Base-by-base conservation (phyloP, 1,140 invertebrate genomes). In the Nasonia vitripennis region DNA sequence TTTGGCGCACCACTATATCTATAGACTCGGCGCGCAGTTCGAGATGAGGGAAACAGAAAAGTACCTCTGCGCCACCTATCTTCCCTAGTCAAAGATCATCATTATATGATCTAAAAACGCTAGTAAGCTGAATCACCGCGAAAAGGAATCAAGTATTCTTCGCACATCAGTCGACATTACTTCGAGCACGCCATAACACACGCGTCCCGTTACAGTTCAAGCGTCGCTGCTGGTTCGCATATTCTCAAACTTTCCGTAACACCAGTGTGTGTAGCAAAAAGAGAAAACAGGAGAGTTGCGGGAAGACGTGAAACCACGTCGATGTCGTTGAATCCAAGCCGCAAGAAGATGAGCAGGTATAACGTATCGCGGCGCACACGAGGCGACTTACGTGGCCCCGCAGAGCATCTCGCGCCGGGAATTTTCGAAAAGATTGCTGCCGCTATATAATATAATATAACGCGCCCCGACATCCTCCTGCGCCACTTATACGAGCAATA, bases 351-450 rank as follows among this genome's bases (percentile, higher is more conserved):
- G 70, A 31, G 31, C 14, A 37, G 31, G 27, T 73, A 73, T 74
- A 74, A 51, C 20, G 55, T n/a, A 17, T n/a, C 20, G 6, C 17
- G 17, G 5, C 20, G 6, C 17, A n/a, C 17, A 62, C 12, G 11
- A 4, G 51, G 20, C 14, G 51, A 55, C 51, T 55, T 62, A n/a
- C n/a, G n/a, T n/a, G 17, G 20, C 14, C 17, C 14, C 70, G 11
- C 12, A 37, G 34, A 17, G 34, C 34, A 74, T 37, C 71, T 73
- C 71, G 27, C 31, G 71, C 31, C 6, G 4, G 31, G 37, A 74
- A 37, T 74, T 34, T 74, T 74, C 73, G 17, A 74, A 31, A 41
- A 71, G 34, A 74, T 41, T 74, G 73, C 37, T 74, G 17, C 20
- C 17, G 1, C 17, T 51, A 14, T 41, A 2, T 74, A 74, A 37